Conservation (phyloP, 2,888 invertebrate species). For the Cremastobaeus sp. region DNA sequence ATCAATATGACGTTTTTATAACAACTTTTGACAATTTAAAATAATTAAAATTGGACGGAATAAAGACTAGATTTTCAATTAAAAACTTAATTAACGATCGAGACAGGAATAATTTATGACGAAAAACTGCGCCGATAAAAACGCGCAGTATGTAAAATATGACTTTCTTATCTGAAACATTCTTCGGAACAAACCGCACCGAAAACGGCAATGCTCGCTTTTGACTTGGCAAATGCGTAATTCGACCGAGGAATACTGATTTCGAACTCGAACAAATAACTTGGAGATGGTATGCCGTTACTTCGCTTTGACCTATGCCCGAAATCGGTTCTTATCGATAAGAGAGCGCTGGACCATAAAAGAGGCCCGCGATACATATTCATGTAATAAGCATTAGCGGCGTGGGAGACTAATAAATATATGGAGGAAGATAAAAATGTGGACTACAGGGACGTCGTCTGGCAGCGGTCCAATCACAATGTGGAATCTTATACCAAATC, state of each 20-base stretch:
- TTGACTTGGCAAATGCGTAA: slow-evolving; percentile 3
- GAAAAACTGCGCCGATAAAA: too few relatives aligned
- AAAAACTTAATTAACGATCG: too few relatives aligned
- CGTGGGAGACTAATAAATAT: slow-evolving; percentile 32
- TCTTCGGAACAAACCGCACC: too few relatives aligned
- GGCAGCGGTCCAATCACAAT: slow-evolving; percentile 67
- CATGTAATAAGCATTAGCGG: slow-evolving; percentile 32
- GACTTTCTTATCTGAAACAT: too few relatives aligned
- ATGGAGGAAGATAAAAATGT: slow-evolving; percentile 45
- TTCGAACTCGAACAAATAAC: slow-evolving; percentile 22
- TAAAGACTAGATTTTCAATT: too few relatives aligned
- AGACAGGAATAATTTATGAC: too few relatives aligned
- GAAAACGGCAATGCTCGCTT: background rate
- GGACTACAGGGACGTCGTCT: slow-evolving; percentile 58
- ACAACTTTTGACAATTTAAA: too few relatives aligned
- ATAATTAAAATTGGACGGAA: too few relatives aligned
- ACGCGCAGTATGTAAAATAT: too few relatives aligned
- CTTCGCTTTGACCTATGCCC: slow-evolving; percentile 14
- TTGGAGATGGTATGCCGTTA: slow-evolving; percentile 5
- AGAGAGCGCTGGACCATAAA: slow-evolving; percentile 29
- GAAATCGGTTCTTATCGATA: slow-evolving; percentile 30
- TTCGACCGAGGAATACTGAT: background rate
- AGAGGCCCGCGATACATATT: slow-evolving; percentile 37
- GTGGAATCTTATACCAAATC: slow-evolving; percentile 64
- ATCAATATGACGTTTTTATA: too few relatives aligned